These are phyloP conservation scores for Gibbula magus DNA, from an alignment of 2,888 invertebrate genomes.

Conservation along the genomic window DNA sequence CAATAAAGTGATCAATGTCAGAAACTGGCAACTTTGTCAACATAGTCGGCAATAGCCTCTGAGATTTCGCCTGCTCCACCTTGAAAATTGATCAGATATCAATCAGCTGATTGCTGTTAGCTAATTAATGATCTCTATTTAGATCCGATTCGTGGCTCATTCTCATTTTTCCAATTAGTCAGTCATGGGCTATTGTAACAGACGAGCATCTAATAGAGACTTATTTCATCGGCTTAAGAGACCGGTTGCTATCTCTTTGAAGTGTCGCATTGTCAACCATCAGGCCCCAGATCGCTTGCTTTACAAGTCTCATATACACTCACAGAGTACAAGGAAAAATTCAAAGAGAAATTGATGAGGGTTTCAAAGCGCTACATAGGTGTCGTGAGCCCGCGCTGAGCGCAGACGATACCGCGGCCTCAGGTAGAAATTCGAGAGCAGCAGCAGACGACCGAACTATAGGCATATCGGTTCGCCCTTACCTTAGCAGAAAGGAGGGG, in stretches of 20 bases:
- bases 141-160: conserved; percentile 15
- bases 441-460: conserved; percentile 12
- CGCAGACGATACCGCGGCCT: background rate
- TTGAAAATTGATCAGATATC: conserved; percentile 28
- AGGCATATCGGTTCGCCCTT: conserved; percentile 24
- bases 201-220: conserved; percentile 7
- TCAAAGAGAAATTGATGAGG: conserved; percentile 24
- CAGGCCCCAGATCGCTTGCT: background rate
- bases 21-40: conserved; percentile 7
- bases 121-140: conserved; percentile 31
- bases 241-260: background rate
- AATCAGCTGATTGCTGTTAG: conserved; percentile 29
- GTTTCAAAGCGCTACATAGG: conserved; percentile 18
- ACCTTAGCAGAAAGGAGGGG: conserved; percentile 20
- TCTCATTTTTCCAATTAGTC: conserved; percentile 29
- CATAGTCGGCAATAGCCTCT: background rate
- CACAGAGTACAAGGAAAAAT: conserved; percentile 11
- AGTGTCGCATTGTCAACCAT: conserved; percentile 16
- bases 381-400: background rate
- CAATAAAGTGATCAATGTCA: conserved; percentile 1
- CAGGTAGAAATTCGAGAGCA: conserved; percentile 2
- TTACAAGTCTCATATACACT: background rate
- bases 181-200: conserved; percentile 22
- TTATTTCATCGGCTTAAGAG: conserved; percentile 24
- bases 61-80: background rate